phyloP scores from a whole-genome alignment of 35 echinoderm and acorn worm genomes.

The Chiridota heheva region DNA sequence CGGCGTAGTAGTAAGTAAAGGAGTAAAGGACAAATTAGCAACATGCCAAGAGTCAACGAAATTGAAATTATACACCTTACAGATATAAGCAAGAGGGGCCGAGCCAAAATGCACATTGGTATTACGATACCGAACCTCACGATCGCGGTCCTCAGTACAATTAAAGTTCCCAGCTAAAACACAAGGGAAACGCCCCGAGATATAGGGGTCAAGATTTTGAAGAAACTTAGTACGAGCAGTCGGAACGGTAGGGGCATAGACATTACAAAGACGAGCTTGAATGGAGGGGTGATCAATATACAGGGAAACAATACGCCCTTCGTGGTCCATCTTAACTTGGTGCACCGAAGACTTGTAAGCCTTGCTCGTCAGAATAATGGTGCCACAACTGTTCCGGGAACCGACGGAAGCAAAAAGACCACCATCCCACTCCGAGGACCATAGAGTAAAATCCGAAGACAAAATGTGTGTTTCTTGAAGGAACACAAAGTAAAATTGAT shows the following conservation, averaged over 20 bases:
- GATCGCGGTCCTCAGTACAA: background rate
- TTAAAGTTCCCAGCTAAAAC: constrained; percentile 42
- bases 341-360: background rate
- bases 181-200: background rate
- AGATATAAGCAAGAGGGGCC: background rate
- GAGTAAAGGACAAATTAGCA: background rate
- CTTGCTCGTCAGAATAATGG: background rate
- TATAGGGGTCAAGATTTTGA: background rate
- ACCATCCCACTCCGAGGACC: background rate
- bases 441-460: background rate
- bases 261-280: constrained; percentile 21
- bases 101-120: background rate
- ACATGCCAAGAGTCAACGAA: background rate
- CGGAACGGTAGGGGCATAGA: constrained; percentile 30
- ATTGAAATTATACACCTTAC: background rate
- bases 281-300: background rate
- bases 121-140: background rate
- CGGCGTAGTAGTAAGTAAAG: background rate
- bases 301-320: background rate
- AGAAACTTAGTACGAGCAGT: constrained; percentile 9
- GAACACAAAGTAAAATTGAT: constrained; percentile 17
- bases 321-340: background rate
- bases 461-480: constrained; percentile 34
- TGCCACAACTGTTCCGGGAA: background rate
- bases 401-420: background rate